A percentile compares a stretch with the other conserved stretches of the same genome.
Evolutionary conservation across 1,140 invertebrate genomes (phyloP).

Genomic region (Samia ricini): DNA sequence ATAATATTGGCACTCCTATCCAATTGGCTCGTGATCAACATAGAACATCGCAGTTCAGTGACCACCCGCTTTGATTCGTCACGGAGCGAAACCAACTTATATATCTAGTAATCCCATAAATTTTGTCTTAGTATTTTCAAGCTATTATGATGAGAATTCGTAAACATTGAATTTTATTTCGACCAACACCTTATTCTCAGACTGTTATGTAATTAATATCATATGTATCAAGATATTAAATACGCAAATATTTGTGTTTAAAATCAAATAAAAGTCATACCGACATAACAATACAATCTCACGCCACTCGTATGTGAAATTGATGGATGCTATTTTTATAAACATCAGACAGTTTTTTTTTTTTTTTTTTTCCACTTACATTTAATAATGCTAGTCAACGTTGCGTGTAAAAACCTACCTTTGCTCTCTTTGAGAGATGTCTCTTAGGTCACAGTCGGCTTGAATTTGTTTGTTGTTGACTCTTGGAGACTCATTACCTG

Average conservation of each 20-base stretch:
- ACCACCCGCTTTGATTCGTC: neutral
- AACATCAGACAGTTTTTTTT: neutral
- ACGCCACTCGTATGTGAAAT: neutral
- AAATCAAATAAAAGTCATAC: neutral
- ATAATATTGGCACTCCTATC: neutral
- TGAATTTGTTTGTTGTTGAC: conserved; percentile 44
- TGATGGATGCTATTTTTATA: conserved; percentile 9
- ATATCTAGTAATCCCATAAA: neutral
- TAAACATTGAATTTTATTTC: neutral
- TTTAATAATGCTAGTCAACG: conserved; percentile 12
- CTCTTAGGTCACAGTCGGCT: conserved; percentile 8
- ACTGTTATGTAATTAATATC: neutral
- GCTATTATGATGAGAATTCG: neutral
- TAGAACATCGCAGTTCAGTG: neutral
- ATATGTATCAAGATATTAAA: neutral
- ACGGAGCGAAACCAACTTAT: neutral
- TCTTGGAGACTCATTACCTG: conserved; percentile 50
- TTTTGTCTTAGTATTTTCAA: neutral
- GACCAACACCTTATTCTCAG: neutral
- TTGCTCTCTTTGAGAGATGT: conserved; percentile 6
- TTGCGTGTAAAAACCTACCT: conserved; percentile 10
- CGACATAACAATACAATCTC: neutral
- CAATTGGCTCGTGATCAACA: neutral
- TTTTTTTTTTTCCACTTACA: neutral
- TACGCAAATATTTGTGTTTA: neutral